phyloP scores from a whole-genome alignment of 92 coral and sea anemone genomes.

The Hydrozoanthus gracilis region DNA sequence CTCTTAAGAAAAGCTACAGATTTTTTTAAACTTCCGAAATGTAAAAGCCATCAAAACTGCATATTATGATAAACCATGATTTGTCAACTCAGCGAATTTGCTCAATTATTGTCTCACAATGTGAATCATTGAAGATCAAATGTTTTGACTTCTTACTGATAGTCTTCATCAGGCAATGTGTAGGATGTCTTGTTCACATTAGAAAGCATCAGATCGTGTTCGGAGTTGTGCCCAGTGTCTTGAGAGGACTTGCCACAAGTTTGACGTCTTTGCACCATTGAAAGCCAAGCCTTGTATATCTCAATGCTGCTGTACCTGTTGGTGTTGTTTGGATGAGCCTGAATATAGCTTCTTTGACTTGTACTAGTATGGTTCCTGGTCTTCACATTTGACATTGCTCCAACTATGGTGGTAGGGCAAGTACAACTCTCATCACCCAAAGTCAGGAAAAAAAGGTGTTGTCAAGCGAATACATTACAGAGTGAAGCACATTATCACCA shows the following conservation, averaged over 20 bases:
- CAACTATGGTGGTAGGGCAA: no score
- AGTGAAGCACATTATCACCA: no score
- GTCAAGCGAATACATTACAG: no score
- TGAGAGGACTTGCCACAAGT: not conserved
- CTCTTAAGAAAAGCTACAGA: no score
- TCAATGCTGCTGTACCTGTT: no score
- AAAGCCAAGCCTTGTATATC: no score
- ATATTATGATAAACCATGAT: slow-evolving; percentile 2
- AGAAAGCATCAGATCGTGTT: not conserved
- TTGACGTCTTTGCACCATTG: not conserved
- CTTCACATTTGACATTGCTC: no score
- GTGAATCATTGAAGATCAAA: not conserved
- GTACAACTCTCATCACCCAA: no score
- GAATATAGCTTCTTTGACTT: no score
- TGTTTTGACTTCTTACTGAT: not conserved
- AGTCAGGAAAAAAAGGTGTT: no score
- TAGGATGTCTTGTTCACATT: not conserved
- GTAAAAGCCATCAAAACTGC: not conserved
- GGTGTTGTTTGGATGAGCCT: not conserved
- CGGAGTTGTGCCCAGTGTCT: not conserved
- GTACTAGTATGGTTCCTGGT: no score
- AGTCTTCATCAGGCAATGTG: not conserved
- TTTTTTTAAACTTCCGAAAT: no score
- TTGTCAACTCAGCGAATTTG: not conserved
- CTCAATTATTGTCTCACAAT: not conserved